These are phyloP conservation scores for Xyrauchen texanus DNA, from an alignment of 2,113 vertebrate genomes.

Conservation along the genomic window DNA sequence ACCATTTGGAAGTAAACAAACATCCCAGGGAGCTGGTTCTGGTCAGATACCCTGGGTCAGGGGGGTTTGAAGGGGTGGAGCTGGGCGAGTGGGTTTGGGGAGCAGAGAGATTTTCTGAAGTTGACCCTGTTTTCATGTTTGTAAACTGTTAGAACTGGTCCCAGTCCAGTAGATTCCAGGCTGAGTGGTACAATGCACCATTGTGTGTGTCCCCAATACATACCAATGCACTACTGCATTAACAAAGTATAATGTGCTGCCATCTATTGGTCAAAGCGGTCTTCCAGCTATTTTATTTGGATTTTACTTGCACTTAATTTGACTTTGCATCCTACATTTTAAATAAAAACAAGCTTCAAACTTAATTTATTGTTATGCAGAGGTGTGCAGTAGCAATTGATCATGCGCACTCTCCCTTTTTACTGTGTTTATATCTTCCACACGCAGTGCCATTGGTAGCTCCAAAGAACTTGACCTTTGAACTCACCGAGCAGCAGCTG, in stretches of 20 bases:
- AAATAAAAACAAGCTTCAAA: background rate
- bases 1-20: conserved; percentile 36
- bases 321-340: too few relatives aligned
- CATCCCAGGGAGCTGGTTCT: conserved; percentile 14
- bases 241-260: conserved; percentile 35
- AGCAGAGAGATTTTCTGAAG: conserved; percentile 34
- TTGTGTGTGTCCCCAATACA: conserved; percentile 71
- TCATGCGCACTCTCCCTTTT: background rate
- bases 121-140: conserved; percentile 60
- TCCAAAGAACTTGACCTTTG: conserved; percentile 87
- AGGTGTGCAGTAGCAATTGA: background rate
- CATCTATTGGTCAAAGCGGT: conserved; percentile 47
- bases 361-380: background rate
- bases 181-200: conserved; percentile 68
- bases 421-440: conserved; percentile 50
- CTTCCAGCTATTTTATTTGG: conserved; percentile 8
- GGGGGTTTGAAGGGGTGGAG: conserved; percentile 20
- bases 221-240: conserved; percentile 50
- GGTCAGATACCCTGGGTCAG: conserved; percentile 40
- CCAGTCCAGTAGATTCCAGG: conserved; percentile 67
- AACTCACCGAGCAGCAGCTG: conserved; percentile 82
- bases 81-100: conserved; percentile 29
- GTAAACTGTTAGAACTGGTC: conserved; percentile 56
- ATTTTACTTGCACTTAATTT: background rate
- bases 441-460: conserved; percentile 81